Percentiles rank a stretch among this genome's conserved stretches.
Conservation (phyloP, 2,113 vertebrate genomes). For the Toxotes jaculatrix region DNA sequence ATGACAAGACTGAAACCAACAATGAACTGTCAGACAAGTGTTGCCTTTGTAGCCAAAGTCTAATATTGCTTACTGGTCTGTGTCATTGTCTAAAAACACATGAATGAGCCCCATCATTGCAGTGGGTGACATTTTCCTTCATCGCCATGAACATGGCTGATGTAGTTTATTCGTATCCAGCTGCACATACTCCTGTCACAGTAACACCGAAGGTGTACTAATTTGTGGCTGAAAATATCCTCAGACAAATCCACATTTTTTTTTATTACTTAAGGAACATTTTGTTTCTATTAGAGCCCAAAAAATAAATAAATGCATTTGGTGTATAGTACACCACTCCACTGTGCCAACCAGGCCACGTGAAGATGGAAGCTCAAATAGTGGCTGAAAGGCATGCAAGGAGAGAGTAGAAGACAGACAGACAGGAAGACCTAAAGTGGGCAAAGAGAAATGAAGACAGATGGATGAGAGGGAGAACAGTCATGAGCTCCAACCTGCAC, state of each 20-base stretch:
- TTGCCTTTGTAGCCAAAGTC: neutral
- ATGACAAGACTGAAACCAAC: neutral
- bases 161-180: neutral
- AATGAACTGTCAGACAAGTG: neutral
- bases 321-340: conserved; percentile 6
- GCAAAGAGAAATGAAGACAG: conserved; percentile 62
- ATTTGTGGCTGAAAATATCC: neutral
- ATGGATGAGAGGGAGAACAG: conserved; percentile 57
- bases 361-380: conserved; percentile 56
- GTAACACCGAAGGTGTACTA: neutral
- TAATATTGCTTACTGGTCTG: neutral
- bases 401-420: conserved; percentile 37
- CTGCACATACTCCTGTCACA: neutral
- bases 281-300: conserved; percentile 6
- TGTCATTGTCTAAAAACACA: neutral
- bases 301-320: conserved; percentile 37
- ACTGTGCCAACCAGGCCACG: conserved; percentile 42
- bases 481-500: conserved; percentile 34
- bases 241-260: neutral
- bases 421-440: conserved; percentile 51
- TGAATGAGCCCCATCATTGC: too few species aligned
- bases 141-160: neutral
- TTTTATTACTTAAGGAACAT: neutral
- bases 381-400: conserved; percentile 19
- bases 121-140: neutral